Evolutionary conservation across 2,888 invertebrate species (phyloP), one percentile per base, ranked within the genome.

Genomic region (Ochlodes sylvanus): DNA sequence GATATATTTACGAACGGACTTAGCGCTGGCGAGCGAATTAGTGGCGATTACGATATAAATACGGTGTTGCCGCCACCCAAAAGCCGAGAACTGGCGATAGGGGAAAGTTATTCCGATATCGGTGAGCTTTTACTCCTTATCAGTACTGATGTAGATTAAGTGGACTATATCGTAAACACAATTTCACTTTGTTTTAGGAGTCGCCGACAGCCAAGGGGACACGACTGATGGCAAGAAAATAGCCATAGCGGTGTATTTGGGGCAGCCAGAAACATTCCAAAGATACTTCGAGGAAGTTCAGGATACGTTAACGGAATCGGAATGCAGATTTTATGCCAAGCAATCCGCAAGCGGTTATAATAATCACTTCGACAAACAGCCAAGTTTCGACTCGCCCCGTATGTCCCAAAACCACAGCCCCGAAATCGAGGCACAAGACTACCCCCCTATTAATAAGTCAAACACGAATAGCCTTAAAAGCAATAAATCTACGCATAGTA

Each of bases 191-290:
- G 61, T 79, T 79, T 38, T 77, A 93, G 93, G 93, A 73, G 92
- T 94, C 34, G 94, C 93, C 0, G 95, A 95, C 75, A 95, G 95
- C 75, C 90, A 94, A 78, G 94, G 94, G 21, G 95, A 96, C 77
- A 95, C 96, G 64, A 96, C 96, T 0, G 97, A 98, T 76, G 97
- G 98, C 63, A 98, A 98, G 89, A 95, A 97, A 80, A 97, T 98
- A 73, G 96, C 97, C 50, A 97, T 98, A 71, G 96, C 97, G 3
- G 98, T 98, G 56, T 97, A 97, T 81, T 93, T 98, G 70, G 98
- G 98, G 14, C 96, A 96, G 79, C 96, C 97, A 17, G 97, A 97
- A 79, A 96, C 96, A 79, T 97, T 96, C 90, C 91, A 91, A 79
- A 94, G 95, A 88, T 96, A 95, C 83, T 94, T 95, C 75, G 95